phyloP scores from a whole-genome alignment of 2,113 vertebrate species.

The Megaceryle maxima region DNA sequence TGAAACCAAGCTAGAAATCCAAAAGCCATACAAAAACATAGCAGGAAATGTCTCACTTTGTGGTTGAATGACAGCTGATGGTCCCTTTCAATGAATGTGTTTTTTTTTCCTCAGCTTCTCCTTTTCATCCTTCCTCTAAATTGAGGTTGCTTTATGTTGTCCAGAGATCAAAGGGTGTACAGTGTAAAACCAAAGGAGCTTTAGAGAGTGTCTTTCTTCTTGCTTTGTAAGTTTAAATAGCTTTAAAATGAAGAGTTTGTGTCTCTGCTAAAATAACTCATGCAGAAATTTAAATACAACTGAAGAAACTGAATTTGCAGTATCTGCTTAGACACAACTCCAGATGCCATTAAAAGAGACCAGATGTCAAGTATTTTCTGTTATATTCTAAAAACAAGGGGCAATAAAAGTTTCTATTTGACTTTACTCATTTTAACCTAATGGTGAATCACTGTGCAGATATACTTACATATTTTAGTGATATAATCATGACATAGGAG shows the following conservation, averaged over 20 bases:
- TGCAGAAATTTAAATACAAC: slow-evolving; percentile 21
- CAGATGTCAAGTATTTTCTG: slow-evolving; percentile 65
- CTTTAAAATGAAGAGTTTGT: background rate
- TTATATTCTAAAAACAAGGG: slow-evolving; percentile 45
- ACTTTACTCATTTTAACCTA: slow-evolving; percentile 49
- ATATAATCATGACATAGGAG: slow-evolving; percentile 29
- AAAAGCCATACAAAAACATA: background rate
- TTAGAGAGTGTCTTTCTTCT: background rate
- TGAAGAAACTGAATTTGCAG: slow-evolving; percentile 26
- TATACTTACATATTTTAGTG: slow-evolving; percentile 42
- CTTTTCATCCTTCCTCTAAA: background rate
- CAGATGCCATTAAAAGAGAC: slow-evolving; percentile 66
- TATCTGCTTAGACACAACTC: slow-evolving; percentile 57
- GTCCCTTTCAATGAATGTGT: background rate
- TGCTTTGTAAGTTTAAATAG: background rate
- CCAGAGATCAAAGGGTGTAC: background rate
- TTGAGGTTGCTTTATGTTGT: background rate
- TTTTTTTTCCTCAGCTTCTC: slow-evolving; percentile 10
- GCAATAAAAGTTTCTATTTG: slow-evolving; percentile 60
- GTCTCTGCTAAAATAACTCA: slow-evolving; percentile 6
- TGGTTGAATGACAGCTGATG: background rate
- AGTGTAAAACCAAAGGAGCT: background rate
- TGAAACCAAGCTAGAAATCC: background rate
- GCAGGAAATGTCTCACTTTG: background rate
- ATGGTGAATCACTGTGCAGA: slow-evolving; percentile 29